Percentiles rank a stretch among this genome's conserved stretches.
Conservation (phyloP, 1,140 invertebrate genomes). For the Cyphomyrmex costatus region DNA sequence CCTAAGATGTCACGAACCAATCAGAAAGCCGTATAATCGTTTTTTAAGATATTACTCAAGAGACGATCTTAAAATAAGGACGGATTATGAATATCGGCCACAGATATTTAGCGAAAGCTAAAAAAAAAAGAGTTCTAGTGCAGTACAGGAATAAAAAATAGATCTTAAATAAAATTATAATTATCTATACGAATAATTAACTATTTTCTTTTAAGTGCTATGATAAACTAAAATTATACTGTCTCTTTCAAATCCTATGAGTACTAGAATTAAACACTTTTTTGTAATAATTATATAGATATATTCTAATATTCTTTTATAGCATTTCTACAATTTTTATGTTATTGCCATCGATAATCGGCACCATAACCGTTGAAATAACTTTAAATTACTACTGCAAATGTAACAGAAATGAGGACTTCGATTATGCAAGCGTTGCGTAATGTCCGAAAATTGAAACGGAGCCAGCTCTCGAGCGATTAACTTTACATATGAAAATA, state of each 20-base stretch:
- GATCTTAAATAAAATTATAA: too few relatives aligned
- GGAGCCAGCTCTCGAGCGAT: constrained; percentile 21
- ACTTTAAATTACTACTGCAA: constrained; percentile 32
- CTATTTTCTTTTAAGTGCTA: not conserved
- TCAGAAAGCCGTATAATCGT: too few relatives aligned
- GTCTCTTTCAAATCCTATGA: not conserved
- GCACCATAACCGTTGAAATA: not conserved
- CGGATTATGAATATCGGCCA: too few relatives aligned
- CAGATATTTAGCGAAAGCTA: too few relatives aligned
- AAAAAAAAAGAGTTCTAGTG: too few relatives aligned
- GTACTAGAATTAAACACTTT: not conserved
- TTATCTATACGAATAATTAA: too few relatives aligned
- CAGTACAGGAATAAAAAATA: too few relatives aligned
- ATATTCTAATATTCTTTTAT: constrained; percentile 6
- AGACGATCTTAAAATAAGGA: too few relatives aligned
- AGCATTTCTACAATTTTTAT: not conserved
- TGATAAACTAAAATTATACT: not conserved
- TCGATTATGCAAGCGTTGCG: constrained; percentile 16
- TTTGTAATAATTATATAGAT: not conserved
- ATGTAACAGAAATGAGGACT: not conserved
- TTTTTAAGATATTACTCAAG: too few relatives aligned
- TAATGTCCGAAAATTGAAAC: constrained; percentile 35
- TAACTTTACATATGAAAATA: constrained; percentile 41
- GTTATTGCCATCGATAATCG: not conserved
- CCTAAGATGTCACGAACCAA: too few relatives aligned